Conservation (phyloP, 2,113 vertebrate genomes). For the Todiramphus chloris region DNA sequence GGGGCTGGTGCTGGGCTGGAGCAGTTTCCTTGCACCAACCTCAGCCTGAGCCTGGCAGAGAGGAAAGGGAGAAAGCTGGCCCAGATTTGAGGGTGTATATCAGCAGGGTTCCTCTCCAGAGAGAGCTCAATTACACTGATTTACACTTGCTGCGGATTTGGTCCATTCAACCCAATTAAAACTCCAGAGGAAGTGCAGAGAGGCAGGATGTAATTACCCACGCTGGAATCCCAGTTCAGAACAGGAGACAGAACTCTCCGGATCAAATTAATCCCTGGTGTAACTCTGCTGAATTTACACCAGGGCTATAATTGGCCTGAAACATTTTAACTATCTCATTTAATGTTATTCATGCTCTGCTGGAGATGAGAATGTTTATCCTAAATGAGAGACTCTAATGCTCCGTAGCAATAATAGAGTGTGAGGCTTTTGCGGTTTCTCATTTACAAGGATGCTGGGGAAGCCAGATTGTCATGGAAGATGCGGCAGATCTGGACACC, state of each 20-base stretch:
- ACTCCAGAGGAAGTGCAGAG: constrained; percentile 54
- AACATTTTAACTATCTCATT: constrained; percentile 73
- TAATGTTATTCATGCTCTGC: constrained; percentile 72
- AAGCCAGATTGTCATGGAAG: constrained; percentile 40
- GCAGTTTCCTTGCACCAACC: background rate
- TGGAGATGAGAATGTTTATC: constrained; percentile 73
- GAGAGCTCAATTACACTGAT: constrained; percentile 40
- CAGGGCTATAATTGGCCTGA: constrained; percentile 63
- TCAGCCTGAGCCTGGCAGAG: background rate
- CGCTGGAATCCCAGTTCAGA: constrained; percentile 55
- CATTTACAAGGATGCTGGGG: constrained; percentile 57
- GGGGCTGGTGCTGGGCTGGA: background rate
- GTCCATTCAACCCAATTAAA: constrained; percentile 66
- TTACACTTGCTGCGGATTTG: constrained; percentile 21
- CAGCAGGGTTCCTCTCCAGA: constrained; percentile 31
- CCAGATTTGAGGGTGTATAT: constrained; percentile 9
- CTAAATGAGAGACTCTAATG: constrained; percentile 69
- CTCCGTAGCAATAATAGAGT: constrained; percentile 53
- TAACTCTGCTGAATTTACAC: constrained; percentile 58
- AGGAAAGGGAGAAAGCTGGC: background rate
- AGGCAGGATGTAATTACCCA: constrained; percentile 58
- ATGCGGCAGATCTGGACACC: constrained; percentile 23
- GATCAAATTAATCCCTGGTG: constrained; percentile 66
- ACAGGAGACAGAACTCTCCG: constrained; percentile 48
- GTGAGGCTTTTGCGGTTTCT: constrained; percentile 49